These are phyloP conservation scores for Ciconia stormi DNA, from an alignment of 2,113 vertebrate genomes.

Conservation along the genomic window DNA sequence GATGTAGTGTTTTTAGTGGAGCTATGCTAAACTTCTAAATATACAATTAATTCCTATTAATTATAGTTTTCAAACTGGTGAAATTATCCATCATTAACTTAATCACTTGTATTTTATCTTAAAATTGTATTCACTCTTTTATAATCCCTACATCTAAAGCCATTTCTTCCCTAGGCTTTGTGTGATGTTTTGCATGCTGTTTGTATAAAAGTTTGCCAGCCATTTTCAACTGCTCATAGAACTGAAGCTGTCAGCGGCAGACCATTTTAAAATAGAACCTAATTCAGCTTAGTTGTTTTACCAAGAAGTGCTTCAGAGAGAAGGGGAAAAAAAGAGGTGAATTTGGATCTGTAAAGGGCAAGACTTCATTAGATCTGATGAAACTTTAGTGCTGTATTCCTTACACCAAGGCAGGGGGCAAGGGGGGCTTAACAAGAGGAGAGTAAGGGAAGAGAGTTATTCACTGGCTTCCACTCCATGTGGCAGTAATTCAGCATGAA, in stretches of 20 bases:
- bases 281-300: constrained; percentile 16
- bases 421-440: neutral
- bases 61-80: constrained; percentile 75
- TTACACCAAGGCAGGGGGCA: neutral
- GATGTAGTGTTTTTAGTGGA: constrained; percentile 42
- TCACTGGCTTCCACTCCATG: constrained; percentile 8
- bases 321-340: neutral
- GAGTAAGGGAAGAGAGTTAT: neutral
- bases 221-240: constrained; percentile 19
- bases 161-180: constrained; percentile 13
- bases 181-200: constrained; percentile 37
- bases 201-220: constrained; percentile 33
- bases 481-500: constrained; percentile 41
- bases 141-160: constrained; percentile 65
- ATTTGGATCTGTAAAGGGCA: neutral
- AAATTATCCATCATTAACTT: constrained; percentile 79
- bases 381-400: neutral
- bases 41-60: constrained; percentile 79
- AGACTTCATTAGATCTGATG: neutral
- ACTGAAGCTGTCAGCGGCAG: neutral
- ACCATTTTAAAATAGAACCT: constrained; percentile 35
- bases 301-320: constrained; percentile 15
- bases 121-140: constrained; percentile 70
- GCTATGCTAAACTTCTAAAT: constrained; percentile 68
- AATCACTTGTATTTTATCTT: constrained; percentile 74